These are phyloP conservation scores for Nixonia krombeini DNA, from an alignment of 1,140 invertebrate genomes.

Conservation along the genomic window DNA sequence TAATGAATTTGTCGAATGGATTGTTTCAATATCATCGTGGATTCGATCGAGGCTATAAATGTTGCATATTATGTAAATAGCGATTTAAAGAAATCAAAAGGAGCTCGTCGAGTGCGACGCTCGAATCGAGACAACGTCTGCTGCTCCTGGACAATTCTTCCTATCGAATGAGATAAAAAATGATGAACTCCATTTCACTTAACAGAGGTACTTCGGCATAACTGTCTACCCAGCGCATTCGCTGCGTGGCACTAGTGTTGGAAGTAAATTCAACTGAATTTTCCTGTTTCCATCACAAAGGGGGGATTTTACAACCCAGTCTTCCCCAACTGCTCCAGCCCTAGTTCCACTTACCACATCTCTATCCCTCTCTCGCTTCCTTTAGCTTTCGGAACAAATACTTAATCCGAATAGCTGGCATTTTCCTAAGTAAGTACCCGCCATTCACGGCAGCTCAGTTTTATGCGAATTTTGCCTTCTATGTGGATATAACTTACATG, in stretches of 20 bases:
- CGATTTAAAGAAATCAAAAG: no score
- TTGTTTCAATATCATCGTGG: no score
- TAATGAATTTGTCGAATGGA: no score
- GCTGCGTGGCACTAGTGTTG: constrained; percentile 34
- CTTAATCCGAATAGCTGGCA: constrained; percentile 69
- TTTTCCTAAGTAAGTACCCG: constrained; percentile 69
- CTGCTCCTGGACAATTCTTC: background rate
- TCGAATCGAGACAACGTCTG: no score
- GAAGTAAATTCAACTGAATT: constrained; percentile 62
- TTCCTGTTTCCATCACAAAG: constrained; percentile 51
- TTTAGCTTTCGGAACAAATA: constrained; percentile 70
- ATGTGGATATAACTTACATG: no score
- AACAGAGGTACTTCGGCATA: constrained; percentile 37
- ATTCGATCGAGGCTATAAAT: no score
- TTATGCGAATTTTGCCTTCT: constrained; percentile 48
- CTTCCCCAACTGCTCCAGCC: constrained; percentile 11
- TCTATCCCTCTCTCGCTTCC: constrained; percentile 52
- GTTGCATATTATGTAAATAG: no score
- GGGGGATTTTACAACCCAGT: constrained; percentile 58
- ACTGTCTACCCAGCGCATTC: constrained; percentile 52
- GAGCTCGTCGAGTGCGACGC: no score
- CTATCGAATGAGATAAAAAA: constrained; percentile 28
- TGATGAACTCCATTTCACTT: constrained; percentile 43
- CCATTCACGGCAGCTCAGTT: constrained; percentile 62
- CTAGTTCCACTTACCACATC: constrained; percentile 38